phyloP scores from a whole-genome alignment of 2,113 vertebrate genomes.

The Neotoma lepida region DNA sequence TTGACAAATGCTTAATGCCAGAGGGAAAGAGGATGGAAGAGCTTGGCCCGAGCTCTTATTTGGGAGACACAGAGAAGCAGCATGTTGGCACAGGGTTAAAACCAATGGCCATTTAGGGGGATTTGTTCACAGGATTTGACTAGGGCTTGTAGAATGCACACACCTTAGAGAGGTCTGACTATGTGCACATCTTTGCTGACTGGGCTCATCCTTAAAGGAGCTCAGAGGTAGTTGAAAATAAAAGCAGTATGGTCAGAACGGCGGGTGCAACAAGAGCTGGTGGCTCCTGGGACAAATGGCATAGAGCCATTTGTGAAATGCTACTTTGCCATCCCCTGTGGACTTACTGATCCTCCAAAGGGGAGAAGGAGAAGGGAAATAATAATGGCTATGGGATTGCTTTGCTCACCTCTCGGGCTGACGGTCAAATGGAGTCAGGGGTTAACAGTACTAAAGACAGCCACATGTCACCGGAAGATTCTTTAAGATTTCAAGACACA shows the following conservation, averaged over 20 bases:
- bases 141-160: background rate
- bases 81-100: constrained; percentile 28
- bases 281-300: constrained; percentile 53
- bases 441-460: constrained; percentile 68
- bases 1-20: constrained; percentile 57
- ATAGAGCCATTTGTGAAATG: constrained; percentile 66
- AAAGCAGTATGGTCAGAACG: constrained; percentile 45
- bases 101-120: background rate
- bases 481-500: background rate
- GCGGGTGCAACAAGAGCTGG: constrained; percentile 63
- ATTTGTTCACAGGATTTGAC: constrained; percentile 58
- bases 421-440: constrained; percentile 48
- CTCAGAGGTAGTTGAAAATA: constrained; percentile 31
- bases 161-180: background rate
- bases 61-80: constrained; percentile 27
- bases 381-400: background rate
- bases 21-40: constrained; percentile 28
- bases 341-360: constrained; percentile 58
- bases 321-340: constrained; percentile 32
- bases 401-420: constrained; percentile 62
- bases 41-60: constrained; percentile 56
- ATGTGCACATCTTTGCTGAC: constrained; percentile 4
- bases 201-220: constrained; percentile 48
- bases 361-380: constrained; percentile 15
- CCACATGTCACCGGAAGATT: constrained; percentile 23